Evolutionary conservation across 2,888 invertebrate genomes (phyloP).

Genomic region (Cerceris ruficornis): DNA sequence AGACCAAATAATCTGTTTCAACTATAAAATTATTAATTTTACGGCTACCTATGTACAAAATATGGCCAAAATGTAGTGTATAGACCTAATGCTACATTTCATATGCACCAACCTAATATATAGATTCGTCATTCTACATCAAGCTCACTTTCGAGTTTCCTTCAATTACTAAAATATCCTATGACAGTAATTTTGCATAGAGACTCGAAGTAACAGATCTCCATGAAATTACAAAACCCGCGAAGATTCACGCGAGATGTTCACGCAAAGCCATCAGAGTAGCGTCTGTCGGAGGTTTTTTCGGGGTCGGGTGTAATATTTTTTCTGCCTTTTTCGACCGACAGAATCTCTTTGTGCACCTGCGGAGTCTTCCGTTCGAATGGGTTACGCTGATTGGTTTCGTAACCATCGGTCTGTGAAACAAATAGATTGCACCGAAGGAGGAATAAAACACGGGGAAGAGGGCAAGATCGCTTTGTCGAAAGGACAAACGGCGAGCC

Average conservation of each 20-base stretch:
- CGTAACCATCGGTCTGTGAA: constrained; percentile 69
- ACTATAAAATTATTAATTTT: too few relatives aligned
- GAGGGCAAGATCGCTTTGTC: constrained; percentile 44
- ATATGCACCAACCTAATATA: too few relatives aligned
- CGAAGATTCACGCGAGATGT: constrained; percentile 21
- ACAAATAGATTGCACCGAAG: constrained; percentile 68
- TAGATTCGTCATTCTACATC: too few relatives aligned
- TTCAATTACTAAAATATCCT: too few relatives aligned
- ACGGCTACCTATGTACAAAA: too few relatives aligned
- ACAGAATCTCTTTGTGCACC: constrained; percentile 62
- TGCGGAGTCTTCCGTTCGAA: constrained; percentile 64
- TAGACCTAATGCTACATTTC: too few relatives aligned
- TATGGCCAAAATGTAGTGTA: too few relatives aligned
- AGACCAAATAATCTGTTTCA: too few relatives aligned
- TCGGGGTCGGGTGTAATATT: constrained; percentile 48
- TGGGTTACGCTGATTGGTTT: constrained; percentile 69
- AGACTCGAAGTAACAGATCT: too few relatives aligned
- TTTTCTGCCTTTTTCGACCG: constrained; percentile 43
- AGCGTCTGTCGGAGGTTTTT: constrained; percentile 37
- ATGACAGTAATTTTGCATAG: too few relatives aligned
- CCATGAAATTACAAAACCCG: too few relatives aligned
- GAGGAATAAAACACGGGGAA: constrained; percentile 48
- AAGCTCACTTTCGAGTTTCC: too few relatives aligned
- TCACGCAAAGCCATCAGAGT: constrained; percentile 13
- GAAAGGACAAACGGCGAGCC: constrained; percentile 44